Percentiles rank a stretch among this genome's conserved stretches.
These are phyloP conservation scores for Autographa gamma DNA, from an alignment of 2,888 invertebrate genomes.

Conservation along the genomic window DNA sequence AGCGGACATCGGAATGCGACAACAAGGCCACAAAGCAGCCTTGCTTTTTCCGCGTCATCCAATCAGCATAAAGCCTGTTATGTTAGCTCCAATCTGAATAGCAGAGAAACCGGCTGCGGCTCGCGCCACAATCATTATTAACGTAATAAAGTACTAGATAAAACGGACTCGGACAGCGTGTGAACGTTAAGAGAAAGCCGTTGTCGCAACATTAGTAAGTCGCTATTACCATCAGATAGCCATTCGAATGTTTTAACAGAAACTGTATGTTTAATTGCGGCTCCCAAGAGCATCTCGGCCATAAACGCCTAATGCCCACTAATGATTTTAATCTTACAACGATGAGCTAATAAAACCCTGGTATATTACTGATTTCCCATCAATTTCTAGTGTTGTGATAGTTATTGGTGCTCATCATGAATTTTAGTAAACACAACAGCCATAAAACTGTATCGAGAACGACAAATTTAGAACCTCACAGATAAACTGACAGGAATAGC, in stretches of 20 bases:
- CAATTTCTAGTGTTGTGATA: conserved; percentile 58
- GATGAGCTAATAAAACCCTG: conserved; percentile 64
- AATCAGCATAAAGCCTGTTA: conserved; percentile 82
- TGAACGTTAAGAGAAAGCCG: conserved; percentile 86
- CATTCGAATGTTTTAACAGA: conserved; percentile 69
- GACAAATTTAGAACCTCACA: conserved; percentile 55
- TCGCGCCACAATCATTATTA: conserved; percentile 85
- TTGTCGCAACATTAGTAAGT: conserved; percentile 82
- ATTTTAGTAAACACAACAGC: conserved; percentile 42
- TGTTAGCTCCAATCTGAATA: conserved; percentile 78
- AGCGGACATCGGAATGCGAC: conserved; percentile 79
- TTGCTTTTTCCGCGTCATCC: conserved; percentile 86
- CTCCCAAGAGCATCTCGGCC: conserved; percentile 60
- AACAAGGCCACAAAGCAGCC: conserved; percentile 85
- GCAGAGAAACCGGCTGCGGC: conserved; percentile 83
- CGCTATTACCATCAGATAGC: conserved; percentile 76
- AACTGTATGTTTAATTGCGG: conserved; percentile 71
- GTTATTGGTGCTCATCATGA: conserved; percentile 50
- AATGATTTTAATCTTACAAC: conserved; percentile 69
- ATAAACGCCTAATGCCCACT: conserved; percentile 69
- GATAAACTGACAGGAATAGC: conserved; percentile 72
- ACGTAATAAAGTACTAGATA: conserved; percentile 87
- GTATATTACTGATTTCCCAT: conserved; percentile 55
- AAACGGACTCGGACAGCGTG: conserved; percentile 86
- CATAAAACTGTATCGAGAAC: conserved; percentile 55